Percentiles rank a stretch among this genome's conserved stretches.
phyloP scores from a whole-genome alignment of 2,797 vertebrate species.

The Coendou prehensilis region DNA sequence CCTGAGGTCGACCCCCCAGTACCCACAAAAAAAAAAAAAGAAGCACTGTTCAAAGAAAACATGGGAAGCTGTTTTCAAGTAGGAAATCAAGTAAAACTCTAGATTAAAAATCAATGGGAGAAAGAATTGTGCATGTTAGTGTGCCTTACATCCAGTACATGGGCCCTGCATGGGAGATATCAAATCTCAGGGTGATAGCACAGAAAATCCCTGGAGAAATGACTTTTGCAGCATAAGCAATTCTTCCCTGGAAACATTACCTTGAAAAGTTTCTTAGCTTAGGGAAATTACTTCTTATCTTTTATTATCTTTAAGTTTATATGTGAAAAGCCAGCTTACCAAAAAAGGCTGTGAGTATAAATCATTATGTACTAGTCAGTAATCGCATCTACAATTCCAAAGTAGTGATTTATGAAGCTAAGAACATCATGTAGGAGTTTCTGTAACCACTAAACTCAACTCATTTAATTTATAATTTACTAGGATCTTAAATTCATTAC shows the following conservation, averaged over 20 bases:
- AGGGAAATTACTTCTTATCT: background rate
- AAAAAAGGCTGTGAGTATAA: constrained; percentile 51
- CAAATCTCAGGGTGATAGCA: background rate
- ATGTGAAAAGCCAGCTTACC: constrained; percentile 31
- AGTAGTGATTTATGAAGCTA: constrained; percentile 52
- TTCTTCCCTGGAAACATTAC: background rate
- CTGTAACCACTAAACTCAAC: background rate
- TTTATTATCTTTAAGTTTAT: constrained; percentile 36
- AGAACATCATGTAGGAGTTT: constrained; percentile 19
- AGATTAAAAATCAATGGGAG: background rate
- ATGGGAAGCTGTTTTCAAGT: constrained; percentile 1
- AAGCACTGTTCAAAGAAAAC: background rate
- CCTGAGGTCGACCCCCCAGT: too few relatives aligned
- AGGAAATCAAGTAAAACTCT: background rate
- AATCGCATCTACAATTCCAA: constrained; percentile 64
- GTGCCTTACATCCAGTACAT: background rate
- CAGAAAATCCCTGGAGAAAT: background rate
- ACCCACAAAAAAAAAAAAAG: too few relatives aligned
- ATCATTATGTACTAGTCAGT: constrained; percentile 23
- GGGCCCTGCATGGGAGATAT: background rate
- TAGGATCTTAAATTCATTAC: constrained; percentile 39
- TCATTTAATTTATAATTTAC: constrained; percentile 64
- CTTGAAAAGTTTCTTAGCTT: background rate
- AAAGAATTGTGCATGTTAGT: background rate
- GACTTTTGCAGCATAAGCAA: background rate